Evolutionary conservation across 2,888 invertebrate species (phyloP).

Genomic region (Cephus sareptanus): DNA sequence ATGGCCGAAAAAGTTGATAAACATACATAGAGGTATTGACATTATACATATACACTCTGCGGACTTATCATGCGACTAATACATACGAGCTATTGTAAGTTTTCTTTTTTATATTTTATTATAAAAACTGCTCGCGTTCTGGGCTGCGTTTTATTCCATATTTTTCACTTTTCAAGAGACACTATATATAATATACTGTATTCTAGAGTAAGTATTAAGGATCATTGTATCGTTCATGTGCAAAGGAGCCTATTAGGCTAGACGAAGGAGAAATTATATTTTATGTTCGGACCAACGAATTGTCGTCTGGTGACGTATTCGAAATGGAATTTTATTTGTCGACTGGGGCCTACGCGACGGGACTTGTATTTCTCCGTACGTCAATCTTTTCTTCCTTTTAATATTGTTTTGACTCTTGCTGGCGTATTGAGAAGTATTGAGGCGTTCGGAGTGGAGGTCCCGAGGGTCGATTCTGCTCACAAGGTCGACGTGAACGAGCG

Average conservation of each 20-base stretch:
- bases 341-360: background rate
- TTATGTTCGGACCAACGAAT: background rate
- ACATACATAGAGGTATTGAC: background rate
- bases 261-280: background rate
- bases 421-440: background rate
- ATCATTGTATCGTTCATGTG: background rate
- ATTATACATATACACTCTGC: background rate
- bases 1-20: background rate
- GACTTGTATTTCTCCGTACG: background rate
- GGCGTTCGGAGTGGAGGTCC: background rate
- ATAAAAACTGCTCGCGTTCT: background rate
- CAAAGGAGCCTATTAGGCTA: background rate
- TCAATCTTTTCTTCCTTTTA: background rate
- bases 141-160: background rate
- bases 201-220: background rate
- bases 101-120: background rate
- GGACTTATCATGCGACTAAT: background rate
- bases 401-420: background rate
- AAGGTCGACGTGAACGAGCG: constrained; percentile 4
- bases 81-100: background rate
- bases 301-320: background rate
- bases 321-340: background rate
- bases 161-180: background rate
- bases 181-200: background rate
- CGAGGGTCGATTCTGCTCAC: background rate